Conservation (phyloP, 1,140 invertebrate species). For the fruit fly (Drosophila melanogaster) region Release_6_plus_ISO1_MT NC_004354.4:11959001-11959500, state of each 20-base stretch:
- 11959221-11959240: too few species aligned
- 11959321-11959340: too few species aligned
- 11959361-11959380: not conserved
- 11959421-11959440: not conserved
- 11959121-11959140: not conserved
- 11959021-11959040: constrained; percentile 35
- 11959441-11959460: too few species aligned
- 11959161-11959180: not conserved
- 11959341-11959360: not conserved
- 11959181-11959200: not conserved
- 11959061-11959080: constrained; percentile 17
- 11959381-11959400: not conserved
- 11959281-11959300: too few species aligned
- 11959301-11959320: too few species aligned
- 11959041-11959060: constrained; percentile 17
- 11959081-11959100: not conserved
- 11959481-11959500: not conserved
- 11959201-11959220: too few species aligned
- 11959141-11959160: not conserved
- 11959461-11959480: too few species aligned
- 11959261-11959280: not conserved
- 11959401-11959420: not conserved
- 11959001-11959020: constrained; percentile 24
- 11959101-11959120: not conserved
- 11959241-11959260: not conserved